phyloP scores from a whole-genome alignment of 2,797 vertebrate genomes.

The Rhinella marina region DNA sequence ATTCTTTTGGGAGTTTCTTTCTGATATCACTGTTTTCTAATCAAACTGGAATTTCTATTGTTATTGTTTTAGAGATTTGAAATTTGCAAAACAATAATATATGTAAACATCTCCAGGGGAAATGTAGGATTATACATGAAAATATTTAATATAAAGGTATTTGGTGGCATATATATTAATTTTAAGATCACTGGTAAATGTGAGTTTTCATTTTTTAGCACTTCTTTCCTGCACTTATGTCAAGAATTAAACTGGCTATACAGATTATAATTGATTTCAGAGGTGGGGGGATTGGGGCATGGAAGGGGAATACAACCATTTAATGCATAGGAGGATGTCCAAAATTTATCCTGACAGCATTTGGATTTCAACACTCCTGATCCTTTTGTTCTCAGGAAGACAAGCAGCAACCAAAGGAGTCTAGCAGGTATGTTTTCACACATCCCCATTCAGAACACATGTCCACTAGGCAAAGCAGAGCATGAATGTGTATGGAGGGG shows the following conservation, averaged over 20 bases:
- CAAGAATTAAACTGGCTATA: not conserved
- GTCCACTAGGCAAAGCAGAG: too few relatives aligned
- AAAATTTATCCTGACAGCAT: too few relatives aligned
- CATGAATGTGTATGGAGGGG: too few relatives aligned
- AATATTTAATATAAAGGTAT: not conserved
- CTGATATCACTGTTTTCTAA: not conserved
- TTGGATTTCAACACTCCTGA: too few relatives aligned
- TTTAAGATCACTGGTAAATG: not conserved
- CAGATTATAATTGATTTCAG: too few relatives aligned
- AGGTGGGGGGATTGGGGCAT: too few relatives aligned
- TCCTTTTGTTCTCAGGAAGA: too few relatives aligned
- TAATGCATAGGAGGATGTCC: too few relatives aligned
- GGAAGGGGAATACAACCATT: too few relatives aligned
- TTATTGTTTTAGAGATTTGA: not conserved
- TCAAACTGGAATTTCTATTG: slow-evolving; percentile 9
- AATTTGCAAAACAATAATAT: not conserved
- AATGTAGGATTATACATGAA: not conserved
- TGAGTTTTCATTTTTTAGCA: not conserved
- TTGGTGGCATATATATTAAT: not conserved
- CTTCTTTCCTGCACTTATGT: not conserved
- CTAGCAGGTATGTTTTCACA: too few relatives aligned
- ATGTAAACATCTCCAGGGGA: not conserved
- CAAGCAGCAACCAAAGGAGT: too few relatives aligned
- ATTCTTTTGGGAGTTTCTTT: slow-evolving; percentile 9
- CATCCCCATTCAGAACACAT: too few relatives aligned